phyloP scores from a whole-genome alignment of 2,113 vertebrate genomes.

The Phyllopteryx taeniolatus region DNA sequence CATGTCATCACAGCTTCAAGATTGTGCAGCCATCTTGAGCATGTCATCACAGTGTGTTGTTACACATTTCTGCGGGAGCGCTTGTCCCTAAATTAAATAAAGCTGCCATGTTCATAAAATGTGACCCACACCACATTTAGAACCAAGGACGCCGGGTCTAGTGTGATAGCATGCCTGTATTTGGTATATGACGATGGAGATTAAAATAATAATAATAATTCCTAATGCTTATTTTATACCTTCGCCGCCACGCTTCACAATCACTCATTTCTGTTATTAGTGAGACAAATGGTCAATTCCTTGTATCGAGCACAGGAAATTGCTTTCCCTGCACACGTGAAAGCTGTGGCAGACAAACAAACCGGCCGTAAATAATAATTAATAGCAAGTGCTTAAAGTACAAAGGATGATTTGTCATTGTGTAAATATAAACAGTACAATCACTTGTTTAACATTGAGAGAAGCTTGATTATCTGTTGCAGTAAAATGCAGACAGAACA shows the following conservation, averaged over 20 bases:
- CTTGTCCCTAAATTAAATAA: neutral
- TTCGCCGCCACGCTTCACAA: conserved; percentile 35
- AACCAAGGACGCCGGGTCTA: too few relatives aligned
- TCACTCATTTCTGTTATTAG: conserved; percentile 51
- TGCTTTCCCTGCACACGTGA: conserved; percentile 44
- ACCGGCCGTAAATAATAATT: neutral
- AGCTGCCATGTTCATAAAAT: too few relatives aligned
- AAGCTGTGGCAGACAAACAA: conserved; percentile 3
- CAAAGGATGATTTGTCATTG: conserved; percentile 28
- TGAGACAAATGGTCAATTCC: conserved; percentile 55
- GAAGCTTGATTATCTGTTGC: conserved; percentile 29
- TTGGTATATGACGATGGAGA: conserved; percentile 1
- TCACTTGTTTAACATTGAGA: conserved; percentile 22
- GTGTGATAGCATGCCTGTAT: conserved; percentile 50
- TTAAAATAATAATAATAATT: too few relatives aligned
- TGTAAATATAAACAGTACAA: conserved; percentile 7
- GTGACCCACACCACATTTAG: too few relatives aligned
- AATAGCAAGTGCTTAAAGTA: conserved; percentile 25
- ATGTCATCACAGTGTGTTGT: neutral
- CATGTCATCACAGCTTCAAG: neutral
- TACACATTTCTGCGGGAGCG: neutral
- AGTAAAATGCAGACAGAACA: conserved; percentile 6
- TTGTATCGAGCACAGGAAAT: conserved; percentile 25
- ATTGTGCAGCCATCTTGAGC: neutral
- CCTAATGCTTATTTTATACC: too few relatives aligned